Base-by-base conservation (phyloP, 2,888 invertebrate genomes). In the Machimus rusticus region DNA sequence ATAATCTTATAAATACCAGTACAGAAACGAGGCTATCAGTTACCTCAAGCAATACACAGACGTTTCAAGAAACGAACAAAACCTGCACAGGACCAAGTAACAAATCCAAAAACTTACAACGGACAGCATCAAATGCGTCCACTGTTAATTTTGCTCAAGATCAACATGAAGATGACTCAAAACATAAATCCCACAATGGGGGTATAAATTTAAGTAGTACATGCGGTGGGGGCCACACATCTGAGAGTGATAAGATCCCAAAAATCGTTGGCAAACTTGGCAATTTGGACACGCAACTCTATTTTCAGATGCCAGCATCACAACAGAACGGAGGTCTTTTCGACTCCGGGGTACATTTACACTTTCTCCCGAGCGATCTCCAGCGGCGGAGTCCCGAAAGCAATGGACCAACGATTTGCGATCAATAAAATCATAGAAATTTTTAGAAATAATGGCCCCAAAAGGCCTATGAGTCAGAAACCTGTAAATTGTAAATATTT, bases 181-280 rank as follows among this genome's bases (percentile, higher is more conserved):
- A 43, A 74, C 57, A 86, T 23, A 31, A 39, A 57, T 16, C 87
- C 43, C 84, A 77, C 77, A 87, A 85, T 85, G 87, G 87, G 12
- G 87, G 82, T 12, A 82, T 84, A 12, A 51, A 57, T 57, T 28
- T 43, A 46, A 74, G 39, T n/a, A 74, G 39, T 76, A 23, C 86
- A 37, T 66, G 66, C 28, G 23, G 66, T 28, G 79, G 77, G 34
- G 82, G 86, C n/a, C 74, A 84, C 51, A 16, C 66, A 12, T 34
- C 90, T 86, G 92, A 92, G 89, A 92, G 91, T 91, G 93, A 92
- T 91, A 92, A 92, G 90, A 93, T 92, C 92, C 92, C 92, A 91
- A 93, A 92, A 92, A 93, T 93, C 89, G 93, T 93, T 89, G 93
- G 93, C 88, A 93, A 92, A 91, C 89, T 93, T 86, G 92, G 91